Evolutionary conservation across 2,113 vertebrate species (phyloP).

Genomic region (Cyprinus carpio): DNA sequence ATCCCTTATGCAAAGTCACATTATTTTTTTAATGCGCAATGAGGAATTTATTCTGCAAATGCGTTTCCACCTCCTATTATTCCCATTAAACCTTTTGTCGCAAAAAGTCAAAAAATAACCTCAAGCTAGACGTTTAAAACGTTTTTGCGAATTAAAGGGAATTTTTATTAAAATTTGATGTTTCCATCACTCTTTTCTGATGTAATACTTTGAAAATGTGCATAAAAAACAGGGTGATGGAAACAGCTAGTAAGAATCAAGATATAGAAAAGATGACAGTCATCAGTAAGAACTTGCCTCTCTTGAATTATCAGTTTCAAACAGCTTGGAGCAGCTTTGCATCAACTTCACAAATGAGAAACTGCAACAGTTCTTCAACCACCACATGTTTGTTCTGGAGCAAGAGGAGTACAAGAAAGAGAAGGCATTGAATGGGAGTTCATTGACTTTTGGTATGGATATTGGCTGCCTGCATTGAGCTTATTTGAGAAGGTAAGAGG

Average conservation of each 20-base stretch:
- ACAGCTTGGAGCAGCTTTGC: slow-evolving; percentile 86
- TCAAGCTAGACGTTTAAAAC: no score
- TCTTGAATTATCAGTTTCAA: slow-evolving; percentile 71
- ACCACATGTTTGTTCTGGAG: slow-evolving; percentile 83
- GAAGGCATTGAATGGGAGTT: slow-evolving; percentile 86
- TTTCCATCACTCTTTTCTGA: no score
- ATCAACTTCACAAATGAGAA: slow-evolving; percentile 91
- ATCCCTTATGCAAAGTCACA: no score
- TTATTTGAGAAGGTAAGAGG: slow-evolving; percentile 81
- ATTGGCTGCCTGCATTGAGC: slow-evolving; percentile 86
- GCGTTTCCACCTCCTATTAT: no score
- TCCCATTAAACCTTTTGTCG: no score
- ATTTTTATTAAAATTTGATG: no score
- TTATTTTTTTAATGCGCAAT: no score
- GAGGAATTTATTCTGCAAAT: no score
- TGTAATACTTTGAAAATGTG: no score
- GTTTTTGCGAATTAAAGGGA: no score
- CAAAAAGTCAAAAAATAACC: no score
- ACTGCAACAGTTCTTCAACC: slow-evolving; percentile 88
- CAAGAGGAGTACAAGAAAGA: slow-evolving; percentile 86
- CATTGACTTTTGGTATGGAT: slow-evolving; percentile 90
- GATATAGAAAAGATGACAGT: not conserved
- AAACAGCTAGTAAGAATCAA: not conserved
- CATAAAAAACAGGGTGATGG: no score
- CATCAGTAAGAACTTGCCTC: not conserved